Evolutionary conservation across 2,113 vertebrate species (phyloP), one percentile per base, ranked within the genome.

Genomic region (Abramis brama): DNA sequence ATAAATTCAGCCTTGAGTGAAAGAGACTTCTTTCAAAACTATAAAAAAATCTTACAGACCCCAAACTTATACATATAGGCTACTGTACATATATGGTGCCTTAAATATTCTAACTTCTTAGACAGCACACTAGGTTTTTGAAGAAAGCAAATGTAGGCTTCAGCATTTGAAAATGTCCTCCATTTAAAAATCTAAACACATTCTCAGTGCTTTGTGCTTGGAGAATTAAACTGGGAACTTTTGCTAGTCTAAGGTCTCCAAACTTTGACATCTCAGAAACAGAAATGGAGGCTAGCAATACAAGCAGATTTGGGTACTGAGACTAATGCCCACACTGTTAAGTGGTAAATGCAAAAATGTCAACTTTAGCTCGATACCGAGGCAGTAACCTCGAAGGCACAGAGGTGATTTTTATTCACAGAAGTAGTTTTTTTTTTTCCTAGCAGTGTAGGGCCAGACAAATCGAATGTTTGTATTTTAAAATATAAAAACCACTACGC

Each of bases 161-260:
- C 71, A 74, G 23, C 23, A 74, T 74, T 74, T 45, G 39, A 74
- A 74, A 73, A 45, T n/a, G 36, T 73, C 21, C 70, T 73, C 39
- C 39, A 47, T 21, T 23, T 74, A 6, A 25, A 47, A 74, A 45
- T 45, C 2, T 0, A 13, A 71, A 71, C 68, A 39, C 19, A 23
- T 71, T 39, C 33, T 39, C 33, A 7, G 71, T 74, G 71, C 23
- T 47, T 74, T 74, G 12, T 45, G n/a, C 23, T 57, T 19, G 6
- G 19, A 25, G 71, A 74, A 74, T 74, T 47, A 74, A 25, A 74
- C 68, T 15, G 43, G 71, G n/a, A 47, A 27, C 43, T 25, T 47
- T 47, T 47, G 2, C 36, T 43, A 73, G 70, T 73, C 70, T 6
- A 12, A 43, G 10, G 21, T 45, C 39, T 45, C 70, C 33, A 55